Base-by-base conservation (phyloP, 1,140 invertebrate genomes). In the Calycopis cecrops region DNA sequence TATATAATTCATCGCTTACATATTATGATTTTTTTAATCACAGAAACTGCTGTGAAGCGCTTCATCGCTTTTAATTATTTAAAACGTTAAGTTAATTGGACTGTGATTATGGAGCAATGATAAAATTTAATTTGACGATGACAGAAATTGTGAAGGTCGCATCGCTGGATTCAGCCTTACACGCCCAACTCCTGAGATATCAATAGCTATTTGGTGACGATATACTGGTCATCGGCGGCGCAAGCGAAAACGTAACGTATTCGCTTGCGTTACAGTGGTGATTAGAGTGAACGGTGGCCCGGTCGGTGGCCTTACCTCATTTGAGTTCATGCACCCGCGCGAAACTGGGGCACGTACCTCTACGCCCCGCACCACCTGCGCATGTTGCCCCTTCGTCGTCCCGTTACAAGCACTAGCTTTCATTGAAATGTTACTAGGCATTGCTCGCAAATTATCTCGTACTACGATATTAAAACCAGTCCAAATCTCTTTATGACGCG, bases 251-350 rank as follows among this genome's bases (percentile, higher is more conserved):
- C 58, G 34, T 38, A 54, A 51, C 66, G 18, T 73, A 69, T 53
- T 12, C 4, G 42, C 11, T 40, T 50, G 17, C n/a, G 40, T 56
- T 73, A 82, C 73, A 63, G 69, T 63, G 44, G 56, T 69, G 55
- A 73, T 70, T 70, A 50, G 67, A 55, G 53, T 71, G 69, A 60
- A 55, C 48, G 59, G 18, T 51, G 50, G 57, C 49, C 63, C 80
- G 80, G 83, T 84, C 83, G 83, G 83, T 84, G 83, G 83, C 83
- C 83, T 86, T 85, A 86, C 83, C 83, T 86, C 83, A 75, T 82
- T 86, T 70, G 78, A 83, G 83, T 86, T 86, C 83, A 81, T 85
- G 71, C 75, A 86, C 83, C 83, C 81, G 83, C 69, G 78, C 76
- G 73, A 78, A 86, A 86, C 81, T 86, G 62, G 81, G 83, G 70